Evolutionary conservation across 2,888 invertebrate species (phyloP), one percentile per base, ranked within the genome.

Genomic region (Microplitis deprimator): DNA sequence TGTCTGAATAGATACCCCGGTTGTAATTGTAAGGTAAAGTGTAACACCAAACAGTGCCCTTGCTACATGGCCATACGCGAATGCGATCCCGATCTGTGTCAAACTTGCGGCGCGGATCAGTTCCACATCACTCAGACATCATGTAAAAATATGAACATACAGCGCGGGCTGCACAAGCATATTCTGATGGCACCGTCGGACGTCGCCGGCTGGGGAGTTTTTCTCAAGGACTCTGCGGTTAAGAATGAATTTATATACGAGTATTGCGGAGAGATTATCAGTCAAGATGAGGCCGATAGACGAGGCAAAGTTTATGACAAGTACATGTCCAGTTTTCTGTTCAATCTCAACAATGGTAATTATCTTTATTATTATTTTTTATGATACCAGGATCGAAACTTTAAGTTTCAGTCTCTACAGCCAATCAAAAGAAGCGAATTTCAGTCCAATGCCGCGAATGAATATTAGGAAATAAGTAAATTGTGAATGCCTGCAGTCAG

Each of bases 191-290:
- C 98, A 0, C 98, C 98, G 0, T 98, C 98, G 0, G 98, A 98
- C 91, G 98, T 99, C 29, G 98, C 99, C 8, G 99, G 99, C 29
- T 99, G 98, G 98, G 99, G 99, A 62, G 98, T 99, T 84, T 99
- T 98, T 91, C 92, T 99, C 41, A 98, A 98, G 89, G 96, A 97
- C 82, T 96, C 96, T 1, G 98, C 97, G 1, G 96, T 96, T 88
- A 98, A 98, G 90, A 98, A 99, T 91, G 99, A 99, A 91, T 98
- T 99, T 90, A 98, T 99, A 82, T 98, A 98, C 0, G 99, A 99
- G 91, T 99, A 99, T 90, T 99, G 99, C 90, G 99, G 99, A 0
- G 99, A 99, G 92, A 97, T 98, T 77, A 99, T 99, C 85, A 97
- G 96, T 3, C 98, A 98, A 91, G 98, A 98, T 89, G 99, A 99